phyloP scores from a whole-genome alignment of 2,888 invertebrate genomes.

The Syrphus vitripennis region DNA sequence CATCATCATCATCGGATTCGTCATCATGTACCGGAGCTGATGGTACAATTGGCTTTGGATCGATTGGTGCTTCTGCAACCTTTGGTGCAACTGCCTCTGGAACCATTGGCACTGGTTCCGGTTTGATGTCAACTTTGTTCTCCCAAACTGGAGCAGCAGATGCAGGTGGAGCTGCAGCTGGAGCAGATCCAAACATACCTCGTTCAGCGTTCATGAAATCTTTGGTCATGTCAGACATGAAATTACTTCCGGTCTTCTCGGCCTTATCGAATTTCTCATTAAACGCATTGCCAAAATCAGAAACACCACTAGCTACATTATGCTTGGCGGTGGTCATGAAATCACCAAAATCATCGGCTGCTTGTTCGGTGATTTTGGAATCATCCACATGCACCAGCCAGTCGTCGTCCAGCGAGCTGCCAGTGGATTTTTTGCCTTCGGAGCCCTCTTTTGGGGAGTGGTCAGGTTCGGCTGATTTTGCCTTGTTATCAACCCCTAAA shows the following conservation, averaged over 20 bases:
- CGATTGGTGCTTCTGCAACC: background rate
- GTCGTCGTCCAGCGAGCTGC: slow-evolving; percentile 78
- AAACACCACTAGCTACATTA: slow-evolving; percentile 1
- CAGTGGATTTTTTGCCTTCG: slow-evolving; percentile 75
- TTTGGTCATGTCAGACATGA: slow-evolving; percentile 74
- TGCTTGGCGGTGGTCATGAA: slow-evolving; percentile 74
- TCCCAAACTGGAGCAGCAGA: background rate
- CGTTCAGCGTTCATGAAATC: slow-evolving; percentile 79
- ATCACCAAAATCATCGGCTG: slow-evolving; percentile 76
- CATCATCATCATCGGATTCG: slow-evolving; percentile 68
- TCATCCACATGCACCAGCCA: slow-evolving; percentile 77
- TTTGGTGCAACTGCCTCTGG: slow-evolving; percentile 11
- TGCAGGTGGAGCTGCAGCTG: slow-evolving; percentile 7
- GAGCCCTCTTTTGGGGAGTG: slow-evolving; percentile 64
- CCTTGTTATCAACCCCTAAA: slow-evolving; percentile 74
- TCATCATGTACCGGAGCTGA: slow-evolving; percentile 56
- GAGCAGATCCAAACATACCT: slow-evolving; percentile 71
- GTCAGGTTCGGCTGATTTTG: slow-evolving; percentile 57
- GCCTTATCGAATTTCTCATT: slow-evolving; percentile 58
- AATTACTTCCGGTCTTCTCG: slow-evolving; percentile 72
- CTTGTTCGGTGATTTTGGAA: slow-evolving; percentile 77
- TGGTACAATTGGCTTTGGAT: slow-evolving; percentile 31
- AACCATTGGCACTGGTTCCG: slow-evolving; percentile 21
- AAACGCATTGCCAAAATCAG: slow-evolving; percentile 46
- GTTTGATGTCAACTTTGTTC: slow-evolving; percentile 17